These are phyloP conservation scores for Blennius ocellaris DNA, from an alignment of 2,113 vertebrate species.

Conservation along the genomic window DNA sequence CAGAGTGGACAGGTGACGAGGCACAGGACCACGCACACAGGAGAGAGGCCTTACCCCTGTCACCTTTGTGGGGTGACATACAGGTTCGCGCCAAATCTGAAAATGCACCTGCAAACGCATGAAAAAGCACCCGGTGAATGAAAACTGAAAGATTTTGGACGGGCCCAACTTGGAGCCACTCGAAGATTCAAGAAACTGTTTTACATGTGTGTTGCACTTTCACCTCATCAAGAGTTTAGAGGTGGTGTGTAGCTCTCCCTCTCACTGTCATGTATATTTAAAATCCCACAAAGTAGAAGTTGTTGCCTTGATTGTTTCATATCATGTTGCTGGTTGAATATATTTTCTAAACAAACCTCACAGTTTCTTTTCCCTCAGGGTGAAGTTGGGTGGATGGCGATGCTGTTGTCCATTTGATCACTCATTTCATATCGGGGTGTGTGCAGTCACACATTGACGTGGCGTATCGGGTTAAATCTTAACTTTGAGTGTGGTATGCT, in stretches of 20 bases:
- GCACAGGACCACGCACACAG: slow-evolving; percentile 31
- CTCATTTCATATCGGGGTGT: too few species aligned
- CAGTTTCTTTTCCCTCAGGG: neutral
- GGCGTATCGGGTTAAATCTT: too few species aligned
- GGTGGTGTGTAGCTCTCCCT: too few species aligned
- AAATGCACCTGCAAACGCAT: slow-evolving; percentile 26
- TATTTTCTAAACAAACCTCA: neutral
- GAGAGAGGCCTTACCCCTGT: slow-evolving; percentile 48
- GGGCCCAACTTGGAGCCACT: neutral
- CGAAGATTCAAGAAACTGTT: neutral
- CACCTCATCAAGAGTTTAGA: too few species aligned
- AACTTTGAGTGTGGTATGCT: too few species aligned
- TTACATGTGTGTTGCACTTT: neutral
- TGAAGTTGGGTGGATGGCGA: neutral
- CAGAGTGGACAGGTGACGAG: slow-evolving; percentile 37
- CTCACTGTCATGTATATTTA: neutral
- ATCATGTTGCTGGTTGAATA: neutral
- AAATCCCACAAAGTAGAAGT: neutral
- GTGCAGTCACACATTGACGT: too few species aligned
- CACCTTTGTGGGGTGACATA: slow-evolving; percentile 41
- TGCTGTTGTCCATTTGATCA: too few species aligned
- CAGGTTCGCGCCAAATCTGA: slow-evolving; percentile 44
- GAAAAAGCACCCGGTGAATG: neutral
- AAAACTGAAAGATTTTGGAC: neutral
- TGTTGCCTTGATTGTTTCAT: neutral